phyloP scores from a whole-genome alignment of 2,113 vertebrate genomes.

The Cavia aperea region DNA sequence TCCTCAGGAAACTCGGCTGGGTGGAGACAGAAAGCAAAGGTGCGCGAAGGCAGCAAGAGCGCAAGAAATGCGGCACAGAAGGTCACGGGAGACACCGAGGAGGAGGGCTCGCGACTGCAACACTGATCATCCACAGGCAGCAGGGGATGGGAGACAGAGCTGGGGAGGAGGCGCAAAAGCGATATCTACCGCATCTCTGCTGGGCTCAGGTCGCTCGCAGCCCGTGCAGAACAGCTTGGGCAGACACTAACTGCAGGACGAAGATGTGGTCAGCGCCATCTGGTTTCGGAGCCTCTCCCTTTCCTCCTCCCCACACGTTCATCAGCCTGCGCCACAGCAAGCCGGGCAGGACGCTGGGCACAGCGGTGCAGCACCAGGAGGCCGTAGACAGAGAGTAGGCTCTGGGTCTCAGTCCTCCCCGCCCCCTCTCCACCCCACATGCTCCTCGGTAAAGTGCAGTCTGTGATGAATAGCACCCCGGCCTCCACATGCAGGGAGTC shows the following conservation, averaged over 20 bases:
- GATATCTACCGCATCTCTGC: not conserved
- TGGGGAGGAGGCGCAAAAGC: not conserved
- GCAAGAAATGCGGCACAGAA: not conserved
- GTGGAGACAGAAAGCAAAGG: not conserved
- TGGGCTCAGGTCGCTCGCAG: not conserved
- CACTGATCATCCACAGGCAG: not conserved
- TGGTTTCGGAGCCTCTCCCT: not conserved
- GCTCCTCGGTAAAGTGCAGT: not conserved
- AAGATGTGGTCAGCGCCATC: not conserved
- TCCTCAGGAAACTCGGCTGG: not conserved
- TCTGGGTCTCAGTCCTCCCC: not conserved
- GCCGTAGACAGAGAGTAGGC: not conserved
- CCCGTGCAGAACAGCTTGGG: not conserved
- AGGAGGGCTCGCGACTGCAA: not conserved
- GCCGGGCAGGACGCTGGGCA: not conserved
- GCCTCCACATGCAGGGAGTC: no score
- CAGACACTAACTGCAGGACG: not conserved
- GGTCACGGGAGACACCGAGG: not conserved
- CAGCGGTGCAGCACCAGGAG: not conserved
- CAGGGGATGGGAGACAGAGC: not conserved
- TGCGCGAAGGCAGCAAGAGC: not conserved
- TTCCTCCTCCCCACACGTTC: not conserved
- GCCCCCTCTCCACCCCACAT: not conserved
- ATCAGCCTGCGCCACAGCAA: not conserved
- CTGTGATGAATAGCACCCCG: not conserved